phyloP scores from a whole-genome alignment of 2,113 vertebrate genomes.

The Clarias macrocephalus region DNA sequence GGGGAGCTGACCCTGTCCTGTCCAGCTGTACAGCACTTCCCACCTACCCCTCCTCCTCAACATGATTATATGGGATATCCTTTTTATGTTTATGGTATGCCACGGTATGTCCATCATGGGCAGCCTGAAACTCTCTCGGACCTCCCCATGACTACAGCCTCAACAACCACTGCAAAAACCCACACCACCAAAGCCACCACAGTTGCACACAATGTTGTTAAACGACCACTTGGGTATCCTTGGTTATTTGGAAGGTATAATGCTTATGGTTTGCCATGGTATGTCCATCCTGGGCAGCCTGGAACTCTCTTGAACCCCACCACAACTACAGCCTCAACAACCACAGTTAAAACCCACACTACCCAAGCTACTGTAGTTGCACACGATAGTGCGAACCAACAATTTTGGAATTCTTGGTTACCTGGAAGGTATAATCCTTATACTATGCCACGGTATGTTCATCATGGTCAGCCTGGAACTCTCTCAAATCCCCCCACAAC shows the following conservation, averaged over 20 bases:
- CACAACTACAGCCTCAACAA: background rate
- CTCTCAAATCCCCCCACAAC: too few relatives aligned
- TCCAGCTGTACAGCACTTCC: background rate
- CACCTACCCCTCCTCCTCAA: background rate
- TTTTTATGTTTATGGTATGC: background rate
- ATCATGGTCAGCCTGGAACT: too few relatives aligned
- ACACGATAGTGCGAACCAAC: too few relatives aligned
- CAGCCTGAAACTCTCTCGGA: background rate
- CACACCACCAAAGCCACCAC: background rate
- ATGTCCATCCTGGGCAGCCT: background rate
- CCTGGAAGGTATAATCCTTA: background rate
- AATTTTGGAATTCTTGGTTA: background rate
- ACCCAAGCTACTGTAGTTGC: too few relatives aligned
- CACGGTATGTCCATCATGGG: background rate
- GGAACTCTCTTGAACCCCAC: background rate
- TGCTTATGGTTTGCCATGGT: background rate
- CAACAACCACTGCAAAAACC: background rate
- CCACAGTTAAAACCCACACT: too few relatives aligned
- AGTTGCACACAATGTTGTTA: too few relatives aligned
- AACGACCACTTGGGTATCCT: background rate
- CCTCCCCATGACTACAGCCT: background rate
- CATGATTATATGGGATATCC: background rate
- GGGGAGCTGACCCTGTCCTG: constrained; percentile 24
- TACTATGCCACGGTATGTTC: background rate
- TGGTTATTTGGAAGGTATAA: background rate